These are phyloP conservation scores for Myopa tessellatipennis DNA, from an alignment of 2,888 invertebrate genomes.

Conservation along the genomic window DNA sequence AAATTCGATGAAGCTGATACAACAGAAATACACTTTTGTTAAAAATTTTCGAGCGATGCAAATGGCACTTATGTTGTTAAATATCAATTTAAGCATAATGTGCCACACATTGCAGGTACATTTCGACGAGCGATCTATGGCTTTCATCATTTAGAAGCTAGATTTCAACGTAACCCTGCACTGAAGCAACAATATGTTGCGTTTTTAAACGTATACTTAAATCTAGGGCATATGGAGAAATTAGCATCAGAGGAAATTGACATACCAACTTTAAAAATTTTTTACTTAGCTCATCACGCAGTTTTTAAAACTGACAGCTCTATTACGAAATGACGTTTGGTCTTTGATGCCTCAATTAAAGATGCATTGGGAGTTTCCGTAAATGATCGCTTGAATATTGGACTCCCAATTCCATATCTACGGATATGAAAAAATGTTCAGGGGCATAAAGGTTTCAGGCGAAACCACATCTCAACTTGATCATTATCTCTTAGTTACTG, in stretches of 20 bases:
- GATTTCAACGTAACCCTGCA: slow-evolving; percentile 33
- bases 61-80: slow-evolving; percentile 42
- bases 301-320: slow-evolving; percentile 44
- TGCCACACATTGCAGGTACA: slow-evolving; percentile 34
- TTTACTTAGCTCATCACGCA: slow-evolving; percentile 47
- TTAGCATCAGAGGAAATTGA: slow-evolving; percentile 32
- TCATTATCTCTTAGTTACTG: slow-evolving; percentile 28
- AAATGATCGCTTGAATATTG: too few species aligned
- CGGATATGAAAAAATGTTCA: slow-evolving; percentile 17
- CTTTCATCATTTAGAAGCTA: slow-evolving; percentile 38
- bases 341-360: background rate
- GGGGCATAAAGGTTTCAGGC: slow-evolving; percentile 16
- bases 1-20: slow-evolving; percentile 30
- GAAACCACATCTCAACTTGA: slow-evolving; percentile 8
- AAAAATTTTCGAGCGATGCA: slow-evolving; percentile 30
- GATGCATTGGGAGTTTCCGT: too few species aligned
- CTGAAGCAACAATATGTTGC: slow-evolving; percentile 36
- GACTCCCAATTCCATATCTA: too few species aligned
- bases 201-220: slow-evolving; percentile 45
- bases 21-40: slow-evolving; percentile 39
- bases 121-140: slow-evolving; percentile 29
- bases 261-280: slow-evolving; percentile 30
- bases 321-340: slow-evolving; percentile 41
- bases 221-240: slow-evolving; percentile 44
- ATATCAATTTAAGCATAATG: slow-evolving; percentile 39